Base-by-base conservation (phyloP, 2,797 vertebrate species). In the Thunnus albacares region DNA sequence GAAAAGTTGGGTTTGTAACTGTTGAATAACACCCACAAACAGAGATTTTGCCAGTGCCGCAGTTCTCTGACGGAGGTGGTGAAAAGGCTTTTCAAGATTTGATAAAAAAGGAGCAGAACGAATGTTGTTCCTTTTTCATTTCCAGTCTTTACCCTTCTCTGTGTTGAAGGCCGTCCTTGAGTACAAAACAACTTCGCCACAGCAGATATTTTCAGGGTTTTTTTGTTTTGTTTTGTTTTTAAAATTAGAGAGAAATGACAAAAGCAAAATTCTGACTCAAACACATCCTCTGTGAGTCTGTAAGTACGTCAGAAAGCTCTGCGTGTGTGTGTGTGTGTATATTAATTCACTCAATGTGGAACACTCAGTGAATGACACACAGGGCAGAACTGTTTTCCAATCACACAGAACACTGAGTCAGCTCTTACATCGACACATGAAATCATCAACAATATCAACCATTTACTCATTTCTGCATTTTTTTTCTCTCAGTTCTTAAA, bases 371-470 rank as follows among this genome's bases (percentile, higher is more conserved):
- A 60, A 56, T 60, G 24, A 67, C 53, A 73, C 24, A 17, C 47
- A n/a, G 41, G 22, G 4, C 5, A 65, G 20, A 69, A 49, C 68
- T n/a, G 45, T 26, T 33, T 53, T 73, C 63, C 26, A 65, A 73
- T 80, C 28, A 73, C 30, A 52, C 65, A 47, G 26, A 63, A 49
- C 47, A 57, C 3, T 6, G 22, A 73, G 35, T 70, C 67, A 81
- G 52, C 67, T 73, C 45, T 63, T 13, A 4, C 18, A 62, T 26
- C 4, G 0, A 74, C n/a, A 55, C 51, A 64, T 20, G 6, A 60
- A 78, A 55, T 64, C 22, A 69, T 61, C 35, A 66, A 20, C 28
- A 9, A 6, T 5, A 13, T 55, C 30, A 35, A 67, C 8, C 18
- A 4, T 63, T 70, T 45, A 12, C 14, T 33, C 18, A 13, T 14